Conservation (phyloP, 2,888 invertebrate genomes). For the Sarcophaga rosellei region DNA sequence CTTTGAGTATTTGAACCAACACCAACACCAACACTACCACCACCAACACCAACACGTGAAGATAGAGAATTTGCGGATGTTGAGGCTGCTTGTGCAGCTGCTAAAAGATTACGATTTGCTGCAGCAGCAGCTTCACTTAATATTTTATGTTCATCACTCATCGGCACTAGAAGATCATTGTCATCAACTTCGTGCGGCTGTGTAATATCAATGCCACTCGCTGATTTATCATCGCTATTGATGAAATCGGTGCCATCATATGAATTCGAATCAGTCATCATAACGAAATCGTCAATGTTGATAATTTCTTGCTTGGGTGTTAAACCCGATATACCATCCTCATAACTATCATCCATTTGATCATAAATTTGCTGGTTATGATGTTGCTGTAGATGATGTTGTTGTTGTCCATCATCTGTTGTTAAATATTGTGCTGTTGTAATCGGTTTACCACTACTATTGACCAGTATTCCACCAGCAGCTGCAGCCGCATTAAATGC, state of each 20-base stretch:
- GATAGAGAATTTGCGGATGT: conserved; percentile 61
- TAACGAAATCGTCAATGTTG: conserved; percentile 81
- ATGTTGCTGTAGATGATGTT: conserved; percentile 67
- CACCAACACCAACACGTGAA: conserved; percentile 66
- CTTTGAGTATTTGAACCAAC: conserved; percentile 56
- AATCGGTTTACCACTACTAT: conserved; percentile 64
- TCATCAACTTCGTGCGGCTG: conserved; percentile 69
- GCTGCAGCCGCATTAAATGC: conserved; percentile 63
- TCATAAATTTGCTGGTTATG: conserved; percentile 75
- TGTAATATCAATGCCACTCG: conserved; percentile 66
- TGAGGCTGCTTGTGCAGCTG: conserved; percentile 58
- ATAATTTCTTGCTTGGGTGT: conserved; percentile 80
- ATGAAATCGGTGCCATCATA: conserved; percentile 80
- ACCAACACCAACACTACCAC: conserved; percentile 60
- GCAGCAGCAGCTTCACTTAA: conserved; percentile 65
- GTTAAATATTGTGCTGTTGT: conserved; percentile 60
- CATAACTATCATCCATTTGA: conserved; percentile 74
- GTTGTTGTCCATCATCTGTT: conserved; percentile 70
- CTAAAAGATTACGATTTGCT: conserved; percentile 66
- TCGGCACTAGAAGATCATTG: conserved; percentile 75
- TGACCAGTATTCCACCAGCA: conserved; percentile 63
- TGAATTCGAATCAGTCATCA: conserved; percentile 80
- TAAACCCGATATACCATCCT: conserved; percentile 73
- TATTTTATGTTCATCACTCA: conserved; percentile 75
- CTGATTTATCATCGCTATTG: conserved; percentile 71